These are phyloP conservation scores for Xenopus laevis DNA, from an alignment of 2,113 vertebrate genomes.

Conservation along the genomic window DNA sequence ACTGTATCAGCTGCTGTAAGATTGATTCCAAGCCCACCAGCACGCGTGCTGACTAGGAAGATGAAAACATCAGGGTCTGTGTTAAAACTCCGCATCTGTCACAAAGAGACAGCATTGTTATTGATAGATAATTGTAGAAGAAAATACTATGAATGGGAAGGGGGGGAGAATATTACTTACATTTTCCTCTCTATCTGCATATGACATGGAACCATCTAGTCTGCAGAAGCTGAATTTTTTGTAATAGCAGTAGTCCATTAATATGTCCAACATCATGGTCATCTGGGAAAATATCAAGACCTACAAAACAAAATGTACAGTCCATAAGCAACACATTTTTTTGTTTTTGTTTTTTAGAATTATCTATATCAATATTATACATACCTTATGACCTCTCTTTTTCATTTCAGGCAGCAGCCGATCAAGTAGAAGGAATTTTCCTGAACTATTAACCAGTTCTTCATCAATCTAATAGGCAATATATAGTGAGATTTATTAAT, in stretches of 20 bases:
- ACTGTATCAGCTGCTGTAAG: slow-evolving; percentile 93
- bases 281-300: slow-evolving; percentile 96
- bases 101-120: slow-evolving; percentile 36
- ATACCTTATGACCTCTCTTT: slow-evolving; percentile 89
- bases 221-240: slow-evolving; percentile 82
- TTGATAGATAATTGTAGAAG: no score
- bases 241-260: slow-evolving; percentile 93
- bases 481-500: no score
- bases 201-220: slow-evolving; percentile 89
- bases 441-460: slow-evolving; percentile 84
- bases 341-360: no score
- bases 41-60: slow-evolving; percentile 92
- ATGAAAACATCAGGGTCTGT: slow-evolving; percentile 85
- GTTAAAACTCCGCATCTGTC: slow-evolving; percentile 84
- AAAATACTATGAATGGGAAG: no score
- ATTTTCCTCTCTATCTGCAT: slow-evolving; percentile 80
- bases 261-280: slow-evolving; percentile 89
- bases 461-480: slow-evolving; percentile 78
- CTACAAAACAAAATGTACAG: slow-evolving; percentile 58
- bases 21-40: slow-evolving; percentile 94
- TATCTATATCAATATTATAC: neutral
- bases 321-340: neutral
- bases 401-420: slow-evolving; percentile 90
- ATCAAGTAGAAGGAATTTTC: slow-evolving; percentile 92
- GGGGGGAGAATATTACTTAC: slow-evolving; percentile 62